Base-by-base conservation (phyloP, 2,797 vertebrate genomes). In the Capromys pilorides region DNA sequence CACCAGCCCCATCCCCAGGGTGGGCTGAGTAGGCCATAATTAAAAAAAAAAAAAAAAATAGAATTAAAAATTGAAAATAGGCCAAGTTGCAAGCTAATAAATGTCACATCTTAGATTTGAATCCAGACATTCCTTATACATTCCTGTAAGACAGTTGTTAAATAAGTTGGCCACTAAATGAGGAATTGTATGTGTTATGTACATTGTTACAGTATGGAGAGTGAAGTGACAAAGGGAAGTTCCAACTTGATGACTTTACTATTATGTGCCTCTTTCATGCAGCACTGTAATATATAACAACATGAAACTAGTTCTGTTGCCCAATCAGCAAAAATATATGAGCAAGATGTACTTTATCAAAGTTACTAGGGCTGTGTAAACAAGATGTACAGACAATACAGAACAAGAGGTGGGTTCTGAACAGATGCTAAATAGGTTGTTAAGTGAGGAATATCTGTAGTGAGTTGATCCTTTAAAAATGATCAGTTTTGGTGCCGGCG, bases 381-480 rank as follows among this genome's bases (percentile, higher is more conserved):
- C 41, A 77, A 49, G 73, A 5, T 41, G 39, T 24, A 75, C 5
- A 75, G 54, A 57, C 12, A 14, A 24, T 28, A 75, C 24, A 24
- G 41, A 73, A 31, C 14, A 41, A 73, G 28, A 28, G 22, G 6
- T 7, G 71, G 36, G 36, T 41, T 26, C 11, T 49, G 26, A 49
- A 49, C 41, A 77, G 41, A 2, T 77, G 41, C 13, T 31, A 77
- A 73, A 22, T 73, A 73, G 71, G 39, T 73, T 39, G 36, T 41
- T 73, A 73, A 73, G 28, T 49, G 41, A 49, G 26, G 24, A 77
- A 16, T 77, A 77, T 77, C 73, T 77, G 5, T 45, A 77, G 13
- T 77, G 41, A 77, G 41, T 49, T 36, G 66, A n/a, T 67, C 21
- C 9, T 93, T 88, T 85, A 92, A 86, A 97, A 92, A 90, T 86